Evolutionary conservation across 2,888 invertebrate genomes (phyloP), one percentile per base, ranked within the genome.

Genomic region (Drosophila putrida): DNA sequence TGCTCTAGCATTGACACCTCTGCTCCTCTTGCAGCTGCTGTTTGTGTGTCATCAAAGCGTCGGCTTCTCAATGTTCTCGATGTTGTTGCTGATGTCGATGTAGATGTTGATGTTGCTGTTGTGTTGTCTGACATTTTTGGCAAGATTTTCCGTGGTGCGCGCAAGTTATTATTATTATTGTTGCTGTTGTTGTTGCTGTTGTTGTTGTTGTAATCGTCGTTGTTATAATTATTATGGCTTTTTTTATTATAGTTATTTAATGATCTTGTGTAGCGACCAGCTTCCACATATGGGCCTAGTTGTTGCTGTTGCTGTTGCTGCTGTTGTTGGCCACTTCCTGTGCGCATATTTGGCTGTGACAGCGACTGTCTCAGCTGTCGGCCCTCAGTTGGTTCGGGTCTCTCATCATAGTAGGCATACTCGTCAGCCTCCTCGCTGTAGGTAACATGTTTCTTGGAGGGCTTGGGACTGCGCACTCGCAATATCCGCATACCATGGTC

Each of bases 381-480:
- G 11, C 66, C 60, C 47, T 73, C 88, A 9, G 49, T 50, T 38
- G 64, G 55, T 27, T 63, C 49, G 25, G 57, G 50, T 8, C 25
- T n/a, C 39, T 82, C 73, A 36, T 87, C 74, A 6, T 74, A 80
- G 61, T 85, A 83, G 58, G 78, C 83, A 67, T 88, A 89, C 38
- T 85, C 82, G 27, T 57, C 78, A 0, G 88, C 79, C 66, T 89
- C 80, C 63, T 89, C 89, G 43, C 81, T 79, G 69, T 87, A 80
- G 72, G 84, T 88, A 47, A 90, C 90, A 60, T 90, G 87, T 35
- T 89, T 90, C 53, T 82, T 81, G 13, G 70, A 51, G 15, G 82
- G 59, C 27, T 78, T 61, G 2, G 85, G 74, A 46, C 80, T 70
- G 15, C 80, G 71, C 55, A 91, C 43, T 20, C 78, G 73, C 67